These are phyloP conservation scores for Helostoma temminkii DNA, from an alignment of 2,797 vertebrate genomes.

Conservation along the genomic window DNA sequence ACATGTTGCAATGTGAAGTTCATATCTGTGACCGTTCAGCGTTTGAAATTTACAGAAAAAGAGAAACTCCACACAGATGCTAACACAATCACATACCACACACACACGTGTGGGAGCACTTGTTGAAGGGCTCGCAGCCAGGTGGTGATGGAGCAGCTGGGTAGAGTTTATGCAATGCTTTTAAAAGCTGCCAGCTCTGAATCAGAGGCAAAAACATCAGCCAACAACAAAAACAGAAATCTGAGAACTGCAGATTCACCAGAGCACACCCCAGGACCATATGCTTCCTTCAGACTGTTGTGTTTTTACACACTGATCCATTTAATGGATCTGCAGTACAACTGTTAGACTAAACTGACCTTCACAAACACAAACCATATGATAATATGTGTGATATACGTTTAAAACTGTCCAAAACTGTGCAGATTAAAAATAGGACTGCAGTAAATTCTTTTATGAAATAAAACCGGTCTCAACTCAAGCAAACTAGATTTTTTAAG, in stretches of 20 bases:
- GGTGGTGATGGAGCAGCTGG: slow-evolving; percentile 40
- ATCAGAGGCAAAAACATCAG: neutral
- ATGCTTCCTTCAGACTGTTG: too few relatives aligned
- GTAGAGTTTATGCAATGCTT: slow-evolving; percentile 33
- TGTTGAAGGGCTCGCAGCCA: slow-evolving; percentile 7
- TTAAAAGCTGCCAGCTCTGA: slow-evolving; percentile 45
- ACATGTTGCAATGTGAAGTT: neutral
- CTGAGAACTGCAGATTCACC: neutral
- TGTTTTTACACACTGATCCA: neutral
- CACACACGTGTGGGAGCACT: neutral
- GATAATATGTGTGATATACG: too few relatives aligned
- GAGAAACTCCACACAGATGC: neutral
- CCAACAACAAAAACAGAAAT: slow-evolving; percentile 4
- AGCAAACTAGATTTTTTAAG: too few relatives aligned
- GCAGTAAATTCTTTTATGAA: neutral
- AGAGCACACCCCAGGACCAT: neutral
- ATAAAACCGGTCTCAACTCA: too few relatives aligned
- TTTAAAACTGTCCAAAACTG: too few relatives aligned
- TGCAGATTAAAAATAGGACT: too few relatives aligned
- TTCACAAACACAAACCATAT: too few relatives aligned
- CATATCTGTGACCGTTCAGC: slow-evolving; percentile 9
- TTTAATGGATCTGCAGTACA: neutral
- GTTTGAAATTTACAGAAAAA: neutral
- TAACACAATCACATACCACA: neutral
- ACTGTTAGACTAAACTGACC: neutral